phyloP scores from a whole-genome alignment of 2,888 invertebrate species.

The Leptopilina drosophilae region DNA sequence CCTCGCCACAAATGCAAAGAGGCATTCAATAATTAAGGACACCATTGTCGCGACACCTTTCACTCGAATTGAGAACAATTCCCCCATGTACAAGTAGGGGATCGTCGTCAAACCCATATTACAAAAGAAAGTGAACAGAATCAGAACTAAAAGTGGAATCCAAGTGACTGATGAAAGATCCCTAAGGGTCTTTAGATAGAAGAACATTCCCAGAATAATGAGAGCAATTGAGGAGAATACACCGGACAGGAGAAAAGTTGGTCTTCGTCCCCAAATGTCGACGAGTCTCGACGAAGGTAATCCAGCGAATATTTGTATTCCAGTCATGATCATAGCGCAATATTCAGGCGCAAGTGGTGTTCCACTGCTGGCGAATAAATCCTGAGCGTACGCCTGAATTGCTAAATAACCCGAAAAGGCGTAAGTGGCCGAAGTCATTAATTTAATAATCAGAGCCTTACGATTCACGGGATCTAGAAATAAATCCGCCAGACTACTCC shows the following conservation, averaged over 20 bases:
- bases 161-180: constrained; percentile 78
- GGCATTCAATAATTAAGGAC: background rate
- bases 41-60: background rate
- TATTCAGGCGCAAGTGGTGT: constrained; percentile 78
- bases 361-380: constrained; percentile 81
- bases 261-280: constrained; percentile 82
- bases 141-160: constrained; percentile 80
- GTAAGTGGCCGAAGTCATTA: constrained; percentile 81
- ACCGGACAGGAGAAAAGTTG: constrained; percentile 81
- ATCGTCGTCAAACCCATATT: constrained; percentile 11
- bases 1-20: background rate
- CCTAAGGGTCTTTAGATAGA: constrained; percentile 79
- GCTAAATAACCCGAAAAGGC: constrained; percentile 83
- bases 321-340: constrained; percentile 79
- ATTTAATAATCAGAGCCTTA: constrained; percentile 80
- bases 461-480: constrained; percentile 78
- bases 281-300: constrained; percentile 80
- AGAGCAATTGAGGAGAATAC: constrained; percentile 79
- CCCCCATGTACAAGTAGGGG: background rate
- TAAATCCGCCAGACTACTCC: constrained; percentile 70
- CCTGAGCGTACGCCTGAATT: constrained; percentile 80
- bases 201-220: constrained; percentile 79
- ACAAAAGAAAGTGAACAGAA: constrained; percentile 72
- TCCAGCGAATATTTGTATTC: constrained; percentile 79
- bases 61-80: background rate